phyloP scores from a whole-genome alignment of 2,888 invertebrate genomes.

The Meliscaeva auricollis region DNA sequence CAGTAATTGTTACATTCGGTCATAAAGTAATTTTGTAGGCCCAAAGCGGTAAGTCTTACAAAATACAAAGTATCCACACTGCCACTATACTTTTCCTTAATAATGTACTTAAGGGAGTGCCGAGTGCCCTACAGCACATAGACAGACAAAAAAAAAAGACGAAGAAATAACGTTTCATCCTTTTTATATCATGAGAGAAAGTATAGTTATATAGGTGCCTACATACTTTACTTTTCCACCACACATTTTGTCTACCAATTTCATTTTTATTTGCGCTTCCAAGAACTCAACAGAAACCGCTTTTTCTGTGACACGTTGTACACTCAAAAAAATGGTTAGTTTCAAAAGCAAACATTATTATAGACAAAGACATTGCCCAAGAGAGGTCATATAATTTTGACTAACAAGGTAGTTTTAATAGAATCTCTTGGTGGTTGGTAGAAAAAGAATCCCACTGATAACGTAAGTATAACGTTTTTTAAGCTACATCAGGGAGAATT shows the following conservation, averaged over 20 bases:
- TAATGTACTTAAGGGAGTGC: constrained; percentile 61
- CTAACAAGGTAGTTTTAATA: no score
- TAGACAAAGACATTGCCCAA: neutral
- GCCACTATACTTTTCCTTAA: constrained; percentile 53
- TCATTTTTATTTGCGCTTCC: constrained; percentile 53
- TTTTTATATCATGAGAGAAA: constrained; percentile 12
- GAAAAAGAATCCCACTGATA: no score
- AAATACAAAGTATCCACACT: constrained; percentile 58
- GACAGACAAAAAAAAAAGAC: neutral
- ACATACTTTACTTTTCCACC: constrained; percentile 1
- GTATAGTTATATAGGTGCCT: neutral
- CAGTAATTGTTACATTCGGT: constrained; percentile 71
- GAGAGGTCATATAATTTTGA: neutral
- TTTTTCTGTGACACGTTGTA: constrained; percentile 14
- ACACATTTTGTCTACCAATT: constrained; percentile 63
- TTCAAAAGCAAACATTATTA: neutral
- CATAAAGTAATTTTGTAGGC: constrained; percentile 69
- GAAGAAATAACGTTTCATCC: constrained; percentile 22
- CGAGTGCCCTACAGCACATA: constrained; percentile 25
- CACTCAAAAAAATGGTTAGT: neutral
- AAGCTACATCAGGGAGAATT: no score
- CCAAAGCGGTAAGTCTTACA: constrained; percentile 61
- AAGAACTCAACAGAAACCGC: neutral
- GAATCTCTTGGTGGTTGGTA: no score
- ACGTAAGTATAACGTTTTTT: no score